phyloP scores from a whole-genome alignment of 2,113 vertebrate genomes.

The Cottus gobio region DNA sequence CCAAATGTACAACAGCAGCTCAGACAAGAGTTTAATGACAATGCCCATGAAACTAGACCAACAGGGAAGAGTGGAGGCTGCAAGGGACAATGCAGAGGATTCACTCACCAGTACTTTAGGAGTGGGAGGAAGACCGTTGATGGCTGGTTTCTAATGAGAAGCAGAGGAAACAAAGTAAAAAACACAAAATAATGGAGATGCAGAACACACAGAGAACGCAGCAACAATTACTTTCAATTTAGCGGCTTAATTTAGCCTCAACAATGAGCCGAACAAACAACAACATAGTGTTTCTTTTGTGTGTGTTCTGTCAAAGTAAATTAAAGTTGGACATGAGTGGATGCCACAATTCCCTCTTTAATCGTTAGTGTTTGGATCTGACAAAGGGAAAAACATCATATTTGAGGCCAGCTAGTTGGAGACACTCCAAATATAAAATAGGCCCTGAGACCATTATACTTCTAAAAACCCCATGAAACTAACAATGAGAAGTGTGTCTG shows the following conservation, averaged over 20 bases:
- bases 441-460: slow-evolving; percentile 6
- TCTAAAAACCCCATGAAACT: background rate
- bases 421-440: slow-evolving; percentile 10
- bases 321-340: slow-evolving; percentile 12
- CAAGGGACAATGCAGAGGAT: slow-evolving; percentile 37
- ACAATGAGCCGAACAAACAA: slow-evolving; percentile 44
- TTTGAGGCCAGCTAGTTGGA: slow-evolving; percentile 28
- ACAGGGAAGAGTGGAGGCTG: background rate
- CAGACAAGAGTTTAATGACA: slow-evolving; percentile 51
- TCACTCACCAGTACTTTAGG: slow-evolving; percentile 97
- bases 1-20: slow-evolving; percentile 48
- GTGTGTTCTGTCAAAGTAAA: slow-evolving; percentile 32
- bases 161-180: slow-evolving; percentile 37
- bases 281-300: slow-evolving; percentile 2
- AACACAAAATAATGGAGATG: slow-evolving; percentile 33
- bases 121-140: slow-evolving; percentile 97
- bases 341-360: slow-evolving; percentile 30
- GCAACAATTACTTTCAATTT: slow-evolving; percentile 20
- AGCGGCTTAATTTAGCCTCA: slow-evolving; percentile 22
- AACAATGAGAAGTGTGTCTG: slow-evolving; percentile 3
- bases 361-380: slow-evolving; percentile 26
- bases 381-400: slow-evolving; percentile 30
- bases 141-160: slow-evolving; percentile 89
- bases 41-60: slow-evolving; percentile 24
- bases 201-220: slow-evolving; percentile 6